Conservation (phyloP, 2,797 vertebrate species). For the Oreonectes daqikongensis region DNA sequence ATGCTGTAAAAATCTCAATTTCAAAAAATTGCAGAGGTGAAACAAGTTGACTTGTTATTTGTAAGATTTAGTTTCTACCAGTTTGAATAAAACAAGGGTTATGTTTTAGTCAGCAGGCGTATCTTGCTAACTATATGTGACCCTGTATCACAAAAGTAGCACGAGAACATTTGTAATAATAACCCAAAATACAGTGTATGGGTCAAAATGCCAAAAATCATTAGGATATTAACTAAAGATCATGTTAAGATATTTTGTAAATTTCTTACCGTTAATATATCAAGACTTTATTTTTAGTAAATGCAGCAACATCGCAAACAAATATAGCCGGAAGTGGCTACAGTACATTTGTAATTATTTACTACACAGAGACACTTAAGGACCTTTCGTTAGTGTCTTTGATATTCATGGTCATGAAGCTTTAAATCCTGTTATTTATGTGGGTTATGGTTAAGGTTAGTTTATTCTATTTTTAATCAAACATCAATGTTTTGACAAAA, state of each 20-base stretch:
- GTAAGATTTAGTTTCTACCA: background rate
- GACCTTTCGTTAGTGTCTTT: background rate
- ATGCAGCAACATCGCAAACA: too few species aligned
- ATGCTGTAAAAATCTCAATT: too few species aligned
- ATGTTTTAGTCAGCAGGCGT: background rate
- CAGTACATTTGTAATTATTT: background rate
- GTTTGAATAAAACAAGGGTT: background rate
- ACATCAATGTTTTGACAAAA: background rate
- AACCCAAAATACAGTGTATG: too few species aligned
- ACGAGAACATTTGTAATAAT: too few species aligned
- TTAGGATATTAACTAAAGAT: too few species aligned
- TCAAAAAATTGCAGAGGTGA: background rate
- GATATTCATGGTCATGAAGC: background rate
- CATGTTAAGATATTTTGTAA: too few species aligned
- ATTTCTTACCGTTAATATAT: too few species aligned
- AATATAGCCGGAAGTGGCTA: too few species aligned
- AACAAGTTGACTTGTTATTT: conserved; percentile 10
- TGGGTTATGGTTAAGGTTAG: too few species aligned
- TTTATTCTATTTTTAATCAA: background rate
- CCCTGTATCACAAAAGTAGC: too few species aligned
- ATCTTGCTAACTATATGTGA: background rate
- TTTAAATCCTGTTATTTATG: background rate
- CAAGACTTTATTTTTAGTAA: too few species aligned
- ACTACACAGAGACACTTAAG: background rate
- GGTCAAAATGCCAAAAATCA: too few species aligned